Evolutionary conservation across 1,140 invertebrate genomes (phyloP).

Genomic region (Hormaphis cornu): DNA sequence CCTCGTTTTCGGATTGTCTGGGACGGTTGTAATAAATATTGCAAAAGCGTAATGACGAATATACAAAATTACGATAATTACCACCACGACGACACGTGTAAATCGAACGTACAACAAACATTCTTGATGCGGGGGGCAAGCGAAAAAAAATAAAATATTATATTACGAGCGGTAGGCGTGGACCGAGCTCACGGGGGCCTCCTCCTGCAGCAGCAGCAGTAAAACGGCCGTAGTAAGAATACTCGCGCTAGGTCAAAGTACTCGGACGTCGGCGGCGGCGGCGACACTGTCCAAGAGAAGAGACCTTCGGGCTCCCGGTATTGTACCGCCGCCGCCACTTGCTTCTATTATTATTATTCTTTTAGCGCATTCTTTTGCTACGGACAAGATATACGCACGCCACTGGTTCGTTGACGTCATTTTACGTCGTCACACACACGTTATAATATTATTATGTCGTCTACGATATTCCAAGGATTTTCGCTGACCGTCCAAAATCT

Average conservation of each 20-base stretch:
- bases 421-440: not conserved
- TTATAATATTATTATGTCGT: not conserved
- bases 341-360: not conserved
- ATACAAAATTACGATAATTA: no score
- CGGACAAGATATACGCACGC: slow-evolving; percentile 3
- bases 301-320: slow-evolving; percentile 32
- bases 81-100: no score
- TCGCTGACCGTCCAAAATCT: no score
- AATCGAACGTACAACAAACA: no score
- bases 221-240: not conserved
- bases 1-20: no score
- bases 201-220: no score
- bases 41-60: no score
- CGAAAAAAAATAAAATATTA: no score
- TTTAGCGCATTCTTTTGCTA: slow-evolving; percentile 5
- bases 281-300: not conserved
- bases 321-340: not conserved
- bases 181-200: not conserved
- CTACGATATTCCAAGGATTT: no score
- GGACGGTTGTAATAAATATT: no score
- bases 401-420: slow-evolving; percentile 28
- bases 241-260: slow-evolving; percentile 26
- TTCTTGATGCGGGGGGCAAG: not conserved
- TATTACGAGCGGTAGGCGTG: not conserved
- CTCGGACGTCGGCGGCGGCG: not conserved